Percentiles rank a stretch among this genome's conserved stretches.
Evolutionary conservation across 2,888 invertebrate genomes (phyloP).

Genomic region (Mellilla xanthometata): DNA sequence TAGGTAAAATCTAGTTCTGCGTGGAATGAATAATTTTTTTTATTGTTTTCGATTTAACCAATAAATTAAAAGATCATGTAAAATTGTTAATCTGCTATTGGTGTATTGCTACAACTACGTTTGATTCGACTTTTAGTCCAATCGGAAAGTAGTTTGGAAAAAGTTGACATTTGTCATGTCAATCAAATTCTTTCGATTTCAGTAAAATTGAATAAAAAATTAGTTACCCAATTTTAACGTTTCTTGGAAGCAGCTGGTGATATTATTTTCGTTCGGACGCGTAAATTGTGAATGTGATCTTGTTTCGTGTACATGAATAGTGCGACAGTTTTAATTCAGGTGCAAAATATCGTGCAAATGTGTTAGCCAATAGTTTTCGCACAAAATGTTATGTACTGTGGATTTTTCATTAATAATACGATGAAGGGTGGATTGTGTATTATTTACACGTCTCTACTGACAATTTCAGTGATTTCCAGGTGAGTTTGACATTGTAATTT

Average conservation of each 20-base stretch:
- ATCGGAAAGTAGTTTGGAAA: no score
- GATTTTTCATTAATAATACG: slow-evolving; percentile 75
- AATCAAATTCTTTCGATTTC: slow-evolving; percentile 42
- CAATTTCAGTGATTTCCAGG: slow-evolving; percentile 84
- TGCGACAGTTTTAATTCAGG: slow-evolving; percentile 35
- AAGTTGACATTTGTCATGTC: slow-evolving; percentile 41
- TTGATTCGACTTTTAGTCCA: no score
- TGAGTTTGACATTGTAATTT: slow-evolving; percentile 41
- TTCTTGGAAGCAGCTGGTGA: slow-evolving; percentile 38
- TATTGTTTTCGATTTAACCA: no score
- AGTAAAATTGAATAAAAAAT: slow-evolving; percentile 46
- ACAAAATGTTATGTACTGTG: slow-evolving; percentile 78
- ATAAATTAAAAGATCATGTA: no score
- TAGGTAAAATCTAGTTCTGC: no score
- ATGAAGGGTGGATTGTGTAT: slow-evolving; percentile 84
- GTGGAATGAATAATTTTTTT: background rate
- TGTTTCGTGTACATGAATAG: slow-evolving; percentile 40
- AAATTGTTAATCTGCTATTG: slow-evolving; percentile 42
- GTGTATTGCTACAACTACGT: slow-evolving; percentile 22
- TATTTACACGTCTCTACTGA: slow-evolving; percentile 84
- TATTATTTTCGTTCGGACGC: slow-evolving; percentile 34
- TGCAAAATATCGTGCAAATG: slow-evolving; percentile 55
- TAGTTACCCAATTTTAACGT: slow-evolving; percentile 44
- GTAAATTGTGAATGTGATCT: slow-evolving; percentile 46
- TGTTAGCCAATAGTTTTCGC: slow-evolving; percentile 56